Evolutionary conservation across 1,140 invertebrate genomes (phyloP).

Genomic region (Brachionus angularis): DNA sequence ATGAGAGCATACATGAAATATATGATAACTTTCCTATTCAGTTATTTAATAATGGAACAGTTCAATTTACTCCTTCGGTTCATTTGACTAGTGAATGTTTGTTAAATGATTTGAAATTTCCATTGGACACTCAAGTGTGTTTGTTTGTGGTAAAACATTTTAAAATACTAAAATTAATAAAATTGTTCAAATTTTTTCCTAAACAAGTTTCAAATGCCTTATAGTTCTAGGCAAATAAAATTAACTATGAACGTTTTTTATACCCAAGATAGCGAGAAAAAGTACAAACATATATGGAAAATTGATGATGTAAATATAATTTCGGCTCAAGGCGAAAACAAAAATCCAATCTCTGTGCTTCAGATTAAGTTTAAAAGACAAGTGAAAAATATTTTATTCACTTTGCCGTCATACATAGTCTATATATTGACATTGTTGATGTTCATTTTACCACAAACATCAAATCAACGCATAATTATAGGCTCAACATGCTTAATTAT

Average conservation of each 20-base stretch:
- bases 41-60: constrained; percentile 5
- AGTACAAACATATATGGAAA: constrained; percentile 32
- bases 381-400: background rate
- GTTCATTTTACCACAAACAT: constrained; percentile 39
- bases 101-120: constrained; percentile 24
- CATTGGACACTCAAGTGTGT: constrained; percentile 30
- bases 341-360: background rate
- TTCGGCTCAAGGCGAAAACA: background rate
- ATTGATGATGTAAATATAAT: constrained; percentile 1
- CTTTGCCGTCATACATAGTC: constrained; percentile 38
- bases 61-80: constrained; percentile 29
- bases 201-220: constrained; percentile 29
- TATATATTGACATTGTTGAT: constrained; percentile 33
- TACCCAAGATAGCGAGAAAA: constrained; percentile 1
- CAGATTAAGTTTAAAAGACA: constrained; percentile 24
- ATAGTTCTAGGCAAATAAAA: background rate
- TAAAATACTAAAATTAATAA: background rate
- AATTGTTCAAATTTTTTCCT: background rate
- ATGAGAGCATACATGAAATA: background rate
- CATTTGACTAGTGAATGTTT: constrained; percentile 33
- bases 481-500: constrained; percentile 36
- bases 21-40: constrained; percentile 27
- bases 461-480: constrained; percentile 33
- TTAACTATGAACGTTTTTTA: background rate
- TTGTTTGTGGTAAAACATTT: background rate